Evolutionary conservation across 2,113 vertebrate genomes (phyloP).

Genomic region (Sylvia atricapilla): DNA sequence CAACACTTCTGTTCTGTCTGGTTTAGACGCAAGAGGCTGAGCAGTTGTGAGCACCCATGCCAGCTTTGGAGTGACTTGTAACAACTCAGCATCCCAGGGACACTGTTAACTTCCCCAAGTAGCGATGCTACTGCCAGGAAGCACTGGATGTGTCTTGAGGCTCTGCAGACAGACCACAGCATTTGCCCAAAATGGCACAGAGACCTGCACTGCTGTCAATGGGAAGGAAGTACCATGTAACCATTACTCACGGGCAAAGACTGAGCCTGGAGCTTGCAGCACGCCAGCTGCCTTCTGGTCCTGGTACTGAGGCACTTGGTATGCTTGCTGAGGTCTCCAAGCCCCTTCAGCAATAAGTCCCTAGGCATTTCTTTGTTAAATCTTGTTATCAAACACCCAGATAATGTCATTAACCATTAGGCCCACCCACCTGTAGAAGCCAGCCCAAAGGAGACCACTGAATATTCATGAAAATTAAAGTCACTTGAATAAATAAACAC

Average conservation of each 20-base stretch:
- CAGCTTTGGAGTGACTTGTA: background rate
- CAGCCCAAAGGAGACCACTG: background rate
- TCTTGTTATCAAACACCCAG: background rate
- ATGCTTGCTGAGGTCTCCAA: background rate
- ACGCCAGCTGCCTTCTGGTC: background rate
- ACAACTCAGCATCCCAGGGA: background rate
- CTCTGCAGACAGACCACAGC: background rate
- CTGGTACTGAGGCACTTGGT: background rate
- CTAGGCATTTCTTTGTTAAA: background rate
- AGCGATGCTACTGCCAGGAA: background rate
- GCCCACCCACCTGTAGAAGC: background rate
- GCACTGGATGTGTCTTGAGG: background rate
- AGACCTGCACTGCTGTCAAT: background rate
- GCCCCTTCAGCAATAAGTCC: background rate
- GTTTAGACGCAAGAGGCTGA: background rate
- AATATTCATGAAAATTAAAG: background rate
- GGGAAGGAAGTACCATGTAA: accelerated
- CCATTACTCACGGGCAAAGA: too few species aligned
- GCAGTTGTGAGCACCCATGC: background rate
- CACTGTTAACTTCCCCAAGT: too few species aligned
- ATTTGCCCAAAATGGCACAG: accelerated
- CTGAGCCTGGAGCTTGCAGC: background rate
- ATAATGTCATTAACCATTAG: background rate
- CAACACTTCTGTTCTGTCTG: background rate
- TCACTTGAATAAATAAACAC: background rate